Evolutionary conservation across 92 coral and sea anemone genomes (phyloP).

Genomic region (Nematostella vectensis): DNA sequence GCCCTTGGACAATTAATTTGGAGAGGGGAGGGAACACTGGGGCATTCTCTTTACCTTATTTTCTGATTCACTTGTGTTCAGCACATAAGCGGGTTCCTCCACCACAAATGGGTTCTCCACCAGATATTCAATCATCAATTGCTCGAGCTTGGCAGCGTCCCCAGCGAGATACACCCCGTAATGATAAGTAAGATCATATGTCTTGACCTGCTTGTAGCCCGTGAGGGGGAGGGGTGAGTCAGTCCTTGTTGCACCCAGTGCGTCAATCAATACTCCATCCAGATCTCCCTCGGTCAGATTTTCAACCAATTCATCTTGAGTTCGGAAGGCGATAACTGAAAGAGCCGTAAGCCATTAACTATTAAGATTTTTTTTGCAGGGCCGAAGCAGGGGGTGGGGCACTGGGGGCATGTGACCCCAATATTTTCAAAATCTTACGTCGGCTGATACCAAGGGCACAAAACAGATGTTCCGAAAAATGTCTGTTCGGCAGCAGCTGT

Average conservation of each 20-base stretch:
- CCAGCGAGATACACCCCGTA: conserved; percentile 20
- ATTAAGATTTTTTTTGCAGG: no score
- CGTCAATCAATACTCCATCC: conserved; percentile 24
- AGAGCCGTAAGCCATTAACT: not conserved
- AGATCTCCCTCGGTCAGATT: conserved; percentile 11
- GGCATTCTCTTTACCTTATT: no score
- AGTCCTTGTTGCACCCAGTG: conserved; percentile 6
- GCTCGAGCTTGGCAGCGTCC: conserved; percentile 16
- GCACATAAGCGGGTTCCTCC: not conserved
- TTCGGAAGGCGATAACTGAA: conserved; percentile 7
- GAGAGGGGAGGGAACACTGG: no score
- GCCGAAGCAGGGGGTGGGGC: no score
- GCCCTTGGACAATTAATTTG: no score
- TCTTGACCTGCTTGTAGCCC: conserved; percentile 10
- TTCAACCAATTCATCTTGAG: conserved; percentile 9
- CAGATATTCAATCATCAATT: conserved; percentile 6
- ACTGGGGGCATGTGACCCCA: no score
- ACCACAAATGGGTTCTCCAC: conserved; percentile 7
- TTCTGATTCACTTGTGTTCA: not conserved
- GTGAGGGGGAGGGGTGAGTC: conserved; percentile 14
- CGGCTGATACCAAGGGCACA: no score
- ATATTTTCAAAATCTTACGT: no score
- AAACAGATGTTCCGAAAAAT: no score
- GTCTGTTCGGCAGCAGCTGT: no score
- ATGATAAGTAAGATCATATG: conserved; percentile 6